These are phyloP conservation scores for Archilochus colubris DNA, from an alignment of 2,113 vertebrate genomes.

Conservation along the genomic window DNA sequence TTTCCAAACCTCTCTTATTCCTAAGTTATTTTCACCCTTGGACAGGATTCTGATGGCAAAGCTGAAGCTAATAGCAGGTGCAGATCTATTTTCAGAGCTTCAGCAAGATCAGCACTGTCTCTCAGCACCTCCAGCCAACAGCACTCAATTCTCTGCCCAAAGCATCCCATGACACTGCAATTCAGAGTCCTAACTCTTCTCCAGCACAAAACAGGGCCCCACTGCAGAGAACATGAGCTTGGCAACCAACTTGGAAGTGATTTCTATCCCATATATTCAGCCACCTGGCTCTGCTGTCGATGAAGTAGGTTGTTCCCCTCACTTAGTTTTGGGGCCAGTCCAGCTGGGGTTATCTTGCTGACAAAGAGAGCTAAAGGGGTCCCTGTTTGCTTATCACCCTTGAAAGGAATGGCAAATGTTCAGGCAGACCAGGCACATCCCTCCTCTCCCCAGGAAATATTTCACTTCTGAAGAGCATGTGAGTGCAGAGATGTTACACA, in stretches of 20 bases:
- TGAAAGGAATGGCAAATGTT: neutral
- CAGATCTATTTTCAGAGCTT: conserved; percentile 43
- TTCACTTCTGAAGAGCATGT: rapidly evolving
- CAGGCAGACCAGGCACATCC: neutral
- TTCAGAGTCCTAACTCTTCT: neutral
- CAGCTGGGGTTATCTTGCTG: neutral
- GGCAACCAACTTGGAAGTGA: neutral
- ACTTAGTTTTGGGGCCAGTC: neutral
- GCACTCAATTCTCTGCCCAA: neutral
- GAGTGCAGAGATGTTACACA: neutral
- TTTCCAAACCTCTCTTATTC: neutral
- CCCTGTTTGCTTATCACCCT: neutral
- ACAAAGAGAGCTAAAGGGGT: neutral
- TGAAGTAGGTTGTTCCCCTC: neutral
- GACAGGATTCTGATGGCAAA: neutral
- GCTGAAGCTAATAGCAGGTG: conserved; percentile 24
- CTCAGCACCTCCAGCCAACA: conserved; percentile 20
- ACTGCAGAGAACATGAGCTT: conserved; percentile 30
- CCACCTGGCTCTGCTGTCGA: conserved; percentile 34
- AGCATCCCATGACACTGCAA: conserved; percentile 5
- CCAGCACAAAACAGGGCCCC: neutral
- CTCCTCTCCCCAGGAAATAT: neutral
- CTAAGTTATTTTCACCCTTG: neutral
- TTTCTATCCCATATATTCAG: neutral
- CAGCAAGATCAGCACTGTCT: neutral